Base-by-base conservation (phyloP, 2,113 vertebrate genomes). In the Vanacampus margaritifer region DNA sequence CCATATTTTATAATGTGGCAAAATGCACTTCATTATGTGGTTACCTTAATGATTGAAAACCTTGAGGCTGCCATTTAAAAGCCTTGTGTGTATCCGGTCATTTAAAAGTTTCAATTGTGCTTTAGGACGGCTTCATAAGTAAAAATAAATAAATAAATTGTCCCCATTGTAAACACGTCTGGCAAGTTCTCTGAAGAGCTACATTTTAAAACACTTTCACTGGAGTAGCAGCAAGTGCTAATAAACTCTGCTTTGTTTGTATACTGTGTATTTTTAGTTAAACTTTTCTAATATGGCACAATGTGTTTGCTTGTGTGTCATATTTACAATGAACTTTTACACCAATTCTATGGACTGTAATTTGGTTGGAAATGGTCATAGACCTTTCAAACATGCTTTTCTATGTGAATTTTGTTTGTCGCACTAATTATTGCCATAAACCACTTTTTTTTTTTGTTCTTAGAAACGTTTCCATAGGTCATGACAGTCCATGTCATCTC, bases 1-100 rank as follows among this genome's bases (percentile, higher is more conserved):
- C 26, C 23, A 66, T n/a, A 9, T 58, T 73, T 56, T 70, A 36
- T 59, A 57, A 36, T 21, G 21, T 63, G 12, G 26, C 13, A 48
- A 23, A 36, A 37, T 54, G 32, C 12, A 10, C 12, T 69, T 46
- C 1, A 35, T 17, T n/a, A 26, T 14, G 28, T 57, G 32, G 2
- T 60, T 24, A 46, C 11, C 63, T 64, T 69, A 65, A 48, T 46
- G 36, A 32, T 43, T 35, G 51, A 60, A 64, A 41, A 1, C 0
- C 16, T 35, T 68, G 41, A 17, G 13, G 43, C 3, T 45, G 14
- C 14, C 46, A 6, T 7, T 48, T 48, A 10, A 9, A 39, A 48
- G 19, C 19, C 13, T 16, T 17, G 36, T 32, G 11, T 36, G 32
- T 24, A 61, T 32, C 13, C 6, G 19, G 36, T 43, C n/a, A 43